Conservation (phyloP, 2,888 invertebrate genomes). For the Eurytoma californica region DNA sequence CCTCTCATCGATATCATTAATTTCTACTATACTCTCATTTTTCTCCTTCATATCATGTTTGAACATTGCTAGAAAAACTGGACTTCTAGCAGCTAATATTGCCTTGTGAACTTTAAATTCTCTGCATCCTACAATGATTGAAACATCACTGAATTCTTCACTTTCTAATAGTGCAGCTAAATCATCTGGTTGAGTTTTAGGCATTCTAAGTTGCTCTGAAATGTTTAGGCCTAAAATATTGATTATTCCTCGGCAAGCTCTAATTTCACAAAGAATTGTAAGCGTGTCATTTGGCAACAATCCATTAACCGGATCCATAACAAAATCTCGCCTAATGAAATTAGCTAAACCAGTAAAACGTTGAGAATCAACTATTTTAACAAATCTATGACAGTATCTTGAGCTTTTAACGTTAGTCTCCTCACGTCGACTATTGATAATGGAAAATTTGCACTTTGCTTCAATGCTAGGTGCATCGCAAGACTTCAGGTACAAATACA, state of each 20-base stretch:
- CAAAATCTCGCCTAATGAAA: conserved; percentile 50
- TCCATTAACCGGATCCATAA: conserved; percentile 48
- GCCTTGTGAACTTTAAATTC: conserved; percentile 53
- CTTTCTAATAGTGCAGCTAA: conserved; percentile 50
- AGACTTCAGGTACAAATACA: conserved; percentile 48
- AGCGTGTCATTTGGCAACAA: conserved; percentile 52
- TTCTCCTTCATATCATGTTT: conserved; percentile 55
- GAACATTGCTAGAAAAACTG: conserved; percentile 56
- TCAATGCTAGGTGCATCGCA: conserved; percentile 52
- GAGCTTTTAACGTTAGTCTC: conserved; percentile 52
- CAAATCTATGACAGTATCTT: conserved; percentile 50
- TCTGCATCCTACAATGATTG: conserved; percentile 50
- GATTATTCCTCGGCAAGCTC: conserved; percentile 51
- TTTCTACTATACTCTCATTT: conserved; percentile 52
- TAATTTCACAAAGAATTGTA: conserved; percentile 52
- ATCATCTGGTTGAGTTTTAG: conserved; percentile 43
- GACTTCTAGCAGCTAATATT: conserved; percentile 53
- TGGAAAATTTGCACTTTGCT: conserved; percentile 53
- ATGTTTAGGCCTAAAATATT: conserved; percentile 52
- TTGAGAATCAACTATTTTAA: conserved; percentile 45
- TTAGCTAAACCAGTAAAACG: conserved; percentile 49
- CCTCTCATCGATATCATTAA: conserved; percentile 45
- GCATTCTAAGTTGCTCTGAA: conserved; percentile 43
- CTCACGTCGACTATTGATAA: conserved; percentile 49
- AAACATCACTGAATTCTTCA: conserved; percentile 54